Base-by-base conservation (phyloP, 2,888 invertebrate genomes). In the Trachelus iudaicus region DNA sequence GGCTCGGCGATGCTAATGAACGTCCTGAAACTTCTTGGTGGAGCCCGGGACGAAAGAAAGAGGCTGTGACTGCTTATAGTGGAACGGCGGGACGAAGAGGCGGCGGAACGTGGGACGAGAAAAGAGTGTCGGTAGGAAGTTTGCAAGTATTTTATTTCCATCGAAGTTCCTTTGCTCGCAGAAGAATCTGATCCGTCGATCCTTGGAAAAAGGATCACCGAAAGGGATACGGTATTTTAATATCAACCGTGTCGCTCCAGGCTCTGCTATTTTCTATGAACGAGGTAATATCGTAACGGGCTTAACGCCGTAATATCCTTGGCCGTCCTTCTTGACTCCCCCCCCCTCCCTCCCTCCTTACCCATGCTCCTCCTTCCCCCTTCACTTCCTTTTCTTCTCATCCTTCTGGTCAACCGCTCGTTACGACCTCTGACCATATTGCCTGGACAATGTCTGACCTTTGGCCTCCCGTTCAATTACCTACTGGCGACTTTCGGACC, bases 1-100 rank as follows among this genome's bases (percentile, higher is more conserved):
- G 69, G 73, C 71, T 77, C 76, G 78, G 71, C 77, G 75, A 79
- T 75, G 76, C 77, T 80, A 79, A 82, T 79, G 77, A 81, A 82
- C 78, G 76, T 75, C 77, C 73, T 34, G 40, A 56, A 56, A 56
- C 56, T 56, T 56, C 56, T 56, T 56, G 23, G 56, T 56, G 56
- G 23, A 23, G 40, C 15, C 40, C 6, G 40, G 15, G 56, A 23
- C 23, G 56, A 9, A 23, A 23, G n/a, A 40, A 40, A 15, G 40
- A 23, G 56, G 15, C 15, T 15, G 15, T 6, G 6, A 23, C 40
- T 56, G 56, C 56, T 56, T 23, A 9, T 3, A 56, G 2, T 23
- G 23, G 23, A 56, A 23, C 9, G 23, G 40, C 33, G 33, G 33
- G 33, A 3, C 33, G 15, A 13, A 15, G 4, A 0, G 15, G 4